Conservation (phyloP, 2,113 vertebrate genomes). For the Hydropotes inermis region DNA sequence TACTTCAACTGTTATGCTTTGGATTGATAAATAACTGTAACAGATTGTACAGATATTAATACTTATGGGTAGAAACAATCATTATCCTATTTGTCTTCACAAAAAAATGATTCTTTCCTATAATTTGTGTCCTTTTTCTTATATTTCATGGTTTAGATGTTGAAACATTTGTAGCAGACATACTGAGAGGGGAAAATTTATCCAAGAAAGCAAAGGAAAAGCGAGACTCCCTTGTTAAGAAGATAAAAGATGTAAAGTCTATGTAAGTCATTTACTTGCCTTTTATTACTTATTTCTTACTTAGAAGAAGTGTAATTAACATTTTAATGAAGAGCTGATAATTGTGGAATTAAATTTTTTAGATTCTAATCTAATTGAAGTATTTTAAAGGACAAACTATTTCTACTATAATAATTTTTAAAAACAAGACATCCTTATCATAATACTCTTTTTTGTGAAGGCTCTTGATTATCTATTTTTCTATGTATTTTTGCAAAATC, state of each 20-base stretch:
- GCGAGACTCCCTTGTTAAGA: conserved; percentile 88
- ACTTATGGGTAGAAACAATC: conserved; percentile 61
- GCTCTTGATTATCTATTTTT: conserved; percentile 22
- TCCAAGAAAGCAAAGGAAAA: conserved; percentile 95
- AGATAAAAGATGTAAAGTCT: conserved; percentile 90
- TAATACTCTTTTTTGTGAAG: background rate
- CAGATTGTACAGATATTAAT: conserved; percentile 63
- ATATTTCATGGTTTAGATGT: conserved; percentile 85
- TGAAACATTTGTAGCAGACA: conserved; percentile 88
- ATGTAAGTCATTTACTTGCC: conserved; percentile 77
- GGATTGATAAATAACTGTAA: conserved; percentile 72
- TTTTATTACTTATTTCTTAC: conserved; percentile 53
- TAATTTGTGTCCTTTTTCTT: conserved; percentile 68
- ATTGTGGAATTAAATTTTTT: conserved; percentile 26
- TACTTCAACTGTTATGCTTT: conserved; percentile 62
- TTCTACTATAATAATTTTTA: background rate
- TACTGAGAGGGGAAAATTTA: conserved; percentile 91
- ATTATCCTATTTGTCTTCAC: conserved; percentile 63
- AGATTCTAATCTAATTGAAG: conserved; percentile 39
- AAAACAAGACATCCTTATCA: background rate
- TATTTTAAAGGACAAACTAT: conserved; percentile 45
- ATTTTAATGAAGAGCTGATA: conserved; percentile 41
- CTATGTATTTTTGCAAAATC: conserved; percentile 18
- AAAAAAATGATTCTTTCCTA: conserved; percentile 62
- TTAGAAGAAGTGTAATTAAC: conserved; percentile 41